Evolutionary conservation across 92 coral and sea anemone species (phyloP), one percentile per base, ranked within the genome.

Genomic region (Parazoanthus darwini): DNA sequence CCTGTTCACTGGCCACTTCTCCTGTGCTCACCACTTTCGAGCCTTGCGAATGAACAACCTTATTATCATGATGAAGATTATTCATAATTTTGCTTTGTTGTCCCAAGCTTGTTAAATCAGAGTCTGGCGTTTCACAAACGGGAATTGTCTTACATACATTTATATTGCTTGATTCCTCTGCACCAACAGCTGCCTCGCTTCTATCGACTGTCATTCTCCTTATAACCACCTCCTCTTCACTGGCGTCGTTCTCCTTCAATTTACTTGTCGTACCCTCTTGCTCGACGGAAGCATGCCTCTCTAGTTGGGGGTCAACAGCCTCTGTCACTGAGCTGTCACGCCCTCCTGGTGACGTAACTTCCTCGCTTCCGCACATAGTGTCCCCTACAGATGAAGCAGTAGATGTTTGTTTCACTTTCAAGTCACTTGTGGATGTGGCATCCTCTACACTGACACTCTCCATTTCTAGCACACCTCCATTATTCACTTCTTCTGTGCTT

Each of bases 161-260:
- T 72, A 43, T 39, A 43, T 14, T 59, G 46, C 20, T 20, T 81
- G 74, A 38, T 38, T 36, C 78, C 0, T 8, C 33, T 44, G 66
- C 15, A 74, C 59, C 35, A 15, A 46, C 29, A 16, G 37, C 56
- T 20, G 10, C 87, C 58, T 84, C 87, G 68, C 87, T 84, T 48
- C 13, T 51, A 25, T 29, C 79, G 68, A 84, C 78, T 29, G 39
- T 83, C 29, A 83, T 84, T 72, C 87, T 84, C 2, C 78, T 54
- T 50, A 84, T 25, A 43, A 82, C 86, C 23, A 82, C 63, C 10
- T 82, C 86, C 50, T 82, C 86, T 39, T 82, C 77, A 65, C 86
- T 82, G 59, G 5, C 59, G 22, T 82, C 26, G 23, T 58, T 58
- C 66, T 14, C 20, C 1, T 23, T 25, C 70, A 63, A 63, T 10